A percentile compares a stretch with the other conserved stretches of the same genome.
phyloP scores from a whole-genome alignment of 2,888 invertebrate species.

The Chaetogeoica ovagalla region DNA sequence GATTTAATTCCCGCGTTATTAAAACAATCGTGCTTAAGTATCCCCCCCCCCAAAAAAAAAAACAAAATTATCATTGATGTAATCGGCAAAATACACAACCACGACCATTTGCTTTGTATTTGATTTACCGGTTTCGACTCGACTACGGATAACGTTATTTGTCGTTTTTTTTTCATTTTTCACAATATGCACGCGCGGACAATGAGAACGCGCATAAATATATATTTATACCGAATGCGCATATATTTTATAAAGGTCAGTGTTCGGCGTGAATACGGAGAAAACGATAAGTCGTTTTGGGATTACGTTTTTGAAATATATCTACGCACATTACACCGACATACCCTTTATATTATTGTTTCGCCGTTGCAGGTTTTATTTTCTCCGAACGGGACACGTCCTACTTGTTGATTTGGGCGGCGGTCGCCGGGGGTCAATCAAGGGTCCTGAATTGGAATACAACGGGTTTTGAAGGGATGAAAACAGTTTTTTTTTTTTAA shows the following conservation, averaged over 20 bases:
- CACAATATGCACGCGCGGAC: no score
- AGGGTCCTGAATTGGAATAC: conserved; percentile 50
- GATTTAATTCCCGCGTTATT: no score
- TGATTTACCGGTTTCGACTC: neutral
- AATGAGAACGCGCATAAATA: no score
- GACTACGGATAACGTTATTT: neutral
- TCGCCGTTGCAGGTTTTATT: conserved; percentile 49
- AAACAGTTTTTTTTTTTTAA: neutral
- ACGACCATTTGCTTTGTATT: neutral
- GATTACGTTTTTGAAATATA: conserved; percentile 25
- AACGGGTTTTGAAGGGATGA: conserved; percentile 24
- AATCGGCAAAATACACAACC: no score
- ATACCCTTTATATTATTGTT: conserved; percentile 39
- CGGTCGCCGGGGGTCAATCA: conserved; percentile 51
- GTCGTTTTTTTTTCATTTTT: conserved; percentile 15
- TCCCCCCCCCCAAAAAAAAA: no score
- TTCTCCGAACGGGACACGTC: conserved; percentile 40
- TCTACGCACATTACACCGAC: neutral
- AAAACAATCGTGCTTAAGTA: no score
- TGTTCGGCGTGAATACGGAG: neutral
- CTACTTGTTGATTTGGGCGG: conserved; percentile 50
- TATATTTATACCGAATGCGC: no score
- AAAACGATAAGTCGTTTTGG: conserved; percentile 31
- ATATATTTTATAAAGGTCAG: no score
- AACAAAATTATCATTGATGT: no score